A percentile compares a stretch with the other conserved stretches of the same genome.
phyloP scores from a whole-genome alignment of 2,113 vertebrate species.

The Puffinus mauretanicus region DNA sequence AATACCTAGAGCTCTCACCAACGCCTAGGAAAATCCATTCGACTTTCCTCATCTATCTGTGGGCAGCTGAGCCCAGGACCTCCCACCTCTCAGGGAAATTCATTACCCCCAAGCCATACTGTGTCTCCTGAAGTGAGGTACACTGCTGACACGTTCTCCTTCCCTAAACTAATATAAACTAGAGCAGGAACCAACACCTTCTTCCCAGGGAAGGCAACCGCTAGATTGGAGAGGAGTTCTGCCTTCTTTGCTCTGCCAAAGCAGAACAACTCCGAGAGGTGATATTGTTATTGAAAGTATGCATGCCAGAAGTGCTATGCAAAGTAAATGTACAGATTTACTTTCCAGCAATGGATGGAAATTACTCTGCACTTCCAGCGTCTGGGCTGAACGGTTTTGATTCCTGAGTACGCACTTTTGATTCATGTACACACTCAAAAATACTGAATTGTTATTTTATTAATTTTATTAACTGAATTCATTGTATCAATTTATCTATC shows the following conservation, averaged over 20 bases:
- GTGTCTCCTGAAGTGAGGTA: not conserved
- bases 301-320: not conserved
- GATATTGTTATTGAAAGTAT: not conserved
- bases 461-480: not conserved
- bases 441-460: not conserved
- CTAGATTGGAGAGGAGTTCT: fast-evolving
- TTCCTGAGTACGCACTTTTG: not conserved
- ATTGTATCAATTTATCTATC: not conserved
- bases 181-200: not conserved
- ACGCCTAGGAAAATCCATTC: not conserved
- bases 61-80: not conserved
- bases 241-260: not conserved
- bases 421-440: not conserved
- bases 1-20: not conserved
- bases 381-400: fast-evolving
- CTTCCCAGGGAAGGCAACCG: not conserved
- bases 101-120: not conserved
- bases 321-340: not conserved
- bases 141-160: not conserved
- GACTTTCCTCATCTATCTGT: not conserved
- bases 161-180: not conserved
- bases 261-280: not conserved
- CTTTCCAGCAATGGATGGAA: not conserved
- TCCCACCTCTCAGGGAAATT: not conserved
- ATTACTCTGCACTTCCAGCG: not conserved